Conservation (phyloP, 2,888 invertebrate genomes). For the Salpingus planirostris region DNA sequence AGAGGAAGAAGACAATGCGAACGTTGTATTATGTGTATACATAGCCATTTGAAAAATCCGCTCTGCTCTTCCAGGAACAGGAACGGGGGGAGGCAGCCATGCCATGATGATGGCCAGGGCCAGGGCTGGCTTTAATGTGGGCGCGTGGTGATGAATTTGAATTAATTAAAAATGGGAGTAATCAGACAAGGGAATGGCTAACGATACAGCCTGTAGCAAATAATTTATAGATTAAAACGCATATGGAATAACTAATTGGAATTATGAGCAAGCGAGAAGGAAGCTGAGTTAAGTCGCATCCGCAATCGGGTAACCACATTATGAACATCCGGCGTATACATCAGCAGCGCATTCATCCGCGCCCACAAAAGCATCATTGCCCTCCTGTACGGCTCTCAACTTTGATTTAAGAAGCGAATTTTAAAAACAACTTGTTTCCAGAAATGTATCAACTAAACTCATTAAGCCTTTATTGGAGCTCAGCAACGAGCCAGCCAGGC, state of each 20-base stretch:
- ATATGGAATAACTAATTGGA: slow-evolving; percentile 41
- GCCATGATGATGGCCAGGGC: too few species aligned
- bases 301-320: slow-evolving; percentile 38
- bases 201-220: slow-evolving; percentile 13
- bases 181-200: slow-evolving; percentile 1
- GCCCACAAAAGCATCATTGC: slow-evolving; percentile 15
- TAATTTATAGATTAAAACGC: slow-evolving; percentile 39
- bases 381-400: slow-evolving; percentile 10
- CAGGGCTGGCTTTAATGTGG: too few species aligned
- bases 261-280: slow-evolving; percentile 34
- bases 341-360: slow-evolving; percentile 16
- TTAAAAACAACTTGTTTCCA: too few species aligned
- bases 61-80: too few species aligned
- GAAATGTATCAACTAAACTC: too few species aligned
- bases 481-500: too few species aligned
- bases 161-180: slow-evolving; percentile 6
- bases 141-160: too few species aligned
- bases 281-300: slow-evolving; percentile 29
- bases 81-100: too few species aligned
- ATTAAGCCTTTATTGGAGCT: too few species aligned
- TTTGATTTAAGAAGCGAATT: slow-evolving; percentile 15
- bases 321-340: slow-evolving; percentile 39
- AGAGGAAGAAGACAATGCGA: slow-evolving; percentile 4
- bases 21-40: background rate
- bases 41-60: too few species aligned